Base-by-base conservation (phyloP, 1,140 invertebrate genomes). In the Mylabris phalerata region DNA sequence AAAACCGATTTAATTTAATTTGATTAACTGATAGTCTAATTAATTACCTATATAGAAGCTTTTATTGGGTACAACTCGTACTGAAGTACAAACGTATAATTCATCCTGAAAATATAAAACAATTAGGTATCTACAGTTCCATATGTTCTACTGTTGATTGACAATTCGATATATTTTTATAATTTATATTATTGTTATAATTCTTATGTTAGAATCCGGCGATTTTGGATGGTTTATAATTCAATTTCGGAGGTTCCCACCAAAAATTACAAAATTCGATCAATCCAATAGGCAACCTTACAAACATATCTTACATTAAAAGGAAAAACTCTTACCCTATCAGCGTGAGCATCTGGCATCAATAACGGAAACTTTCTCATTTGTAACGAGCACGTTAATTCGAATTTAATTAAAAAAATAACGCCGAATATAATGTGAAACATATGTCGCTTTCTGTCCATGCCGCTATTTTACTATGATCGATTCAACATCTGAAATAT, bases 1-100 rank as follows among this genome's bases (percentile, higher is more conserved):
- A 71, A 61, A 83, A 82, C 24, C 19, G 38, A 32, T 48, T n/a
- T 41, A 43, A 32, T 27, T 44, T 42, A 52, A 38, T 42, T 57
- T 2, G 10, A 42, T 47, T 43, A 19, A 44, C 49, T 13, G 24
- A 27, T 9, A 19, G 25, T 19, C 27, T 41, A 39, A 32, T 25
- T 45, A 74, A 78, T 77, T 78, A 88, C 87, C 82, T 58, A 93
- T 87, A 67, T 88, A 92, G 72, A 90, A 89, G 55, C 79, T 81
- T 60, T 82, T 81, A 10, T 79, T 74, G 39, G 76, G 76, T 66
- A 90, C 84, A 41, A 93, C 78, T 75, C 85, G 86, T 11, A 92
- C 82, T 9, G 91, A 86, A 39, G 90, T 92, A 71, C 91, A 93
- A 27, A 93, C 75, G 71, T 93, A 93, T 13, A 89, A 76, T 75